Evolutionary conservation across 2,113 vertebrate species (phyloP).

Genomic region (Clarias magur): DNA sequence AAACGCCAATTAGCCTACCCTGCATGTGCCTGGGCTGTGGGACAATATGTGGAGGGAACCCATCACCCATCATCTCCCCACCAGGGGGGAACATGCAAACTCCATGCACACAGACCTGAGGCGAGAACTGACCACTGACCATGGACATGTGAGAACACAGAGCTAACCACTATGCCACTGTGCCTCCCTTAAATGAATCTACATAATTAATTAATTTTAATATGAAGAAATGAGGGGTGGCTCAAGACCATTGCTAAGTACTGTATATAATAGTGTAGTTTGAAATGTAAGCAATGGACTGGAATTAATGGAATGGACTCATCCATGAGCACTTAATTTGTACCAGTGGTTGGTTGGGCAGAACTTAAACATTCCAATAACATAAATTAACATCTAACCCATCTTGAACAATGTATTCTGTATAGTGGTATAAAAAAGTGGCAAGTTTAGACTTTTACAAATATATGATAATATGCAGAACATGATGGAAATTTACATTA

Average conservation of each 20-base stretch:
- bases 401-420: background rate
- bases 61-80: too few relatives aligned
- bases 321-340: background rate
- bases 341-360: background rate
- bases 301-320: background rate
- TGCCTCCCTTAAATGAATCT: too few relatives aligned
- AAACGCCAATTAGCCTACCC: too few relatives aligned
- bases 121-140: too few relatives aligned
- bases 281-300: background rate
- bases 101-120: too few relatives aligned
- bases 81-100: too few relatives aligned
- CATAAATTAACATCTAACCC: background rate
- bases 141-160: too few relatives aligned
- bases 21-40: too few relatives aligned
- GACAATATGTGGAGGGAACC: too few relatives aligned
- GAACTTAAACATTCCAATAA: background rate
- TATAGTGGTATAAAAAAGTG: background rate
- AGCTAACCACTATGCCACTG: too few relatives aligned
- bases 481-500: background rate
- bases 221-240: too few relatives aligned
- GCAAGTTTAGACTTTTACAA: background rate
- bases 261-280: background rate
- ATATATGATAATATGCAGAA: conserved; percentile 1
- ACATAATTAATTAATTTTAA: too few relatives aligned
- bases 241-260: background rate